A percentile compares a stretch with the other conserved stretches of the same genome.
phyloP scores from a whole-genome alignment of 2,888 invertebrate genomes.

The Cantharis nigra region DNA sequence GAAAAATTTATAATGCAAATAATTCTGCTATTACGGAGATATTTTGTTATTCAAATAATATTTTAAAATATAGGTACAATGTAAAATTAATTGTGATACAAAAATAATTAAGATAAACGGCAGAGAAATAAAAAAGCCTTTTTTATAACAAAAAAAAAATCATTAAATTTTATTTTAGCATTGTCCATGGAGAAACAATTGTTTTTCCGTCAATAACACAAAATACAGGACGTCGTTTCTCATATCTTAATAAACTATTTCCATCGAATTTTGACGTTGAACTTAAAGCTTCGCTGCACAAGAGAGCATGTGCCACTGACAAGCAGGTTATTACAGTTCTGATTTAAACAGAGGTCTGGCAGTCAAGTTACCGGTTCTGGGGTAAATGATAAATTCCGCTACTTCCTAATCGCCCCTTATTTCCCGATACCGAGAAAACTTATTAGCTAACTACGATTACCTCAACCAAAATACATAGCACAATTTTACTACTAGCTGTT shows the following conservation, averaged over 20 bases:
- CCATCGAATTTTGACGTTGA: conserved; percentile 39
- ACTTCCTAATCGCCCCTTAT: conserved; percentile 31
- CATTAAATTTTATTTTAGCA: neutral
- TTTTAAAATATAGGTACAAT: neutral
- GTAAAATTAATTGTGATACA: neutral
- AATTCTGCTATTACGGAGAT: neutral
- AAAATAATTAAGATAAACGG: neutral
- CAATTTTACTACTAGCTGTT: conserved; percentile 1
- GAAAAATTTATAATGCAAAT: neutral
- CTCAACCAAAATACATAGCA: neutral
- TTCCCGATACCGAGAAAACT: conserved; percentile 23
- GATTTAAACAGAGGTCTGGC: conserved; percentile 47
- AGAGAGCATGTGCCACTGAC: conserved; percentile 46
- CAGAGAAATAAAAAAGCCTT: neutral
- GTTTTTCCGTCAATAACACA: conserved; percentile 28
- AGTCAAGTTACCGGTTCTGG: conserved; percentile 41
- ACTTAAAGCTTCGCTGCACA: conserved; percentile 41
- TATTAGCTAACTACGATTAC: conserved; percentile 6
- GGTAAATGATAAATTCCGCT: conserved; percentile 36
- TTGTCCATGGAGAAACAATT: conserved; percentile 24
- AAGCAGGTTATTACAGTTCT: conserved; percentile 49
- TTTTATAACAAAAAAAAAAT: neutral
- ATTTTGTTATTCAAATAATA: neutral
- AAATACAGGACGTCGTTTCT: conserved; percentile 20
- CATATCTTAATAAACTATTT: conserved; percentile 33